phyloP scores from a whole-genome alignment of 2,113 vertebrate genomes.

The Oryzias celebensis region DNA sequence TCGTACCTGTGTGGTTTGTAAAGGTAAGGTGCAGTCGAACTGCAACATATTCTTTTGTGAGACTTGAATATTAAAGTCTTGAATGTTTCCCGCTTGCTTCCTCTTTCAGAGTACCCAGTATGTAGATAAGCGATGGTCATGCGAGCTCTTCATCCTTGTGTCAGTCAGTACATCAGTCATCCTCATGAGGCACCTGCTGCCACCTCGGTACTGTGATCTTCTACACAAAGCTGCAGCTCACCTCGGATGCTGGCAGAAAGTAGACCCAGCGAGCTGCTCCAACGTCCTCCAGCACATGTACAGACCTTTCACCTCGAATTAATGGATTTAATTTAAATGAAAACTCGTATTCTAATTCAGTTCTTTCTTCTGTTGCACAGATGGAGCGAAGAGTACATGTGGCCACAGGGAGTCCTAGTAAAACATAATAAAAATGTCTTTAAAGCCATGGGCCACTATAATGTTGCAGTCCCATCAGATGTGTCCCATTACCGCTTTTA shows the following conservation, averaged over 20 bases:
- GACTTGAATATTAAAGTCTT: not conserved
- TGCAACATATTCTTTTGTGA: not conserved
- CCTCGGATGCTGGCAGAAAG: slow-evolving; percentile 98
- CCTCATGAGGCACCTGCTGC: slow-evolving; percentile 93
- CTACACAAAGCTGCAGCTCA: slow-evolving; percentile 96
- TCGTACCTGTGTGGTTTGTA: slow-evolving; percentile 97
- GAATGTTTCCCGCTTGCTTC: not conserved
- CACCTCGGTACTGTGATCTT: slow-evolving; percentile 93
- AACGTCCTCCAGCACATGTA: slow-evolving; percentile 97
- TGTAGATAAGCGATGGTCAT: slow-evolving; percentile 98
- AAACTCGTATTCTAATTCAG: not conserved
- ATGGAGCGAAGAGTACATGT: slow-evolving; percentile 98
- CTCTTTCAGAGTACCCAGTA: slow-evolving; percentile 91
- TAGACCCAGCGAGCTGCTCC: slow-evolving; percentile 94
- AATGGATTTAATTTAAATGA: not conserved
- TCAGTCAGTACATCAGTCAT: slow-evolving; percentile 94
- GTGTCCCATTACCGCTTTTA: slow-evolving; percentile 98
- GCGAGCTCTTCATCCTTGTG: slow-evolving; percentile 96
- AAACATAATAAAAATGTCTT: slow-evolving; percentile 99
- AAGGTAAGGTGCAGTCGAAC: slow-evolving; percentile 80
- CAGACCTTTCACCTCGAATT: slow-evolving; percentile 35
- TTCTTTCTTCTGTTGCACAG: slow-evolving; percentile 62
- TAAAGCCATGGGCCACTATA: slow-evolving; percentile 97
- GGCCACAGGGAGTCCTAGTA: slow-evolving; percentile 95
- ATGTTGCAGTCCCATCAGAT: slow-evolving; percentile 95